Evolutionary conservation across 1,140 invertebrate species (phyloP).

Genomic region (Heliconius congener): DNA sequence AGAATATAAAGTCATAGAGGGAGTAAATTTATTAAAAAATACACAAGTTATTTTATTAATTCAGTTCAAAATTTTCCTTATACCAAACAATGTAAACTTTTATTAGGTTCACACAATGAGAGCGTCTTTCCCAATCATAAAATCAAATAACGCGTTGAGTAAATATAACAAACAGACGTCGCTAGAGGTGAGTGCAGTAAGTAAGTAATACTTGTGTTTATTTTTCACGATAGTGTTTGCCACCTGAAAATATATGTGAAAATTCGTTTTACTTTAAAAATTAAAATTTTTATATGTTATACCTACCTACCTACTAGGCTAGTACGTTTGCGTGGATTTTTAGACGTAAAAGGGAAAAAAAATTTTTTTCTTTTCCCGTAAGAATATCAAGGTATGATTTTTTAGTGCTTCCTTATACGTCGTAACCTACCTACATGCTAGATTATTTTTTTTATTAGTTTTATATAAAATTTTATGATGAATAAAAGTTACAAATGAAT

Average conservation of each 20-base stretch:
- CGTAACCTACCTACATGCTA: no score
- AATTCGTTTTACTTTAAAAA: background rate
- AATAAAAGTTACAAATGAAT: no score
- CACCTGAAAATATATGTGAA: background rate
- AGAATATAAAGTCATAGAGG: no score
- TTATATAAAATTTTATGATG: no score
- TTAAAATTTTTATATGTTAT: background rate
- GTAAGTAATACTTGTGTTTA: background rate
- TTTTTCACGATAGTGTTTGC: slow-evolving; percentile 8
- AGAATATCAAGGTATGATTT: no score
- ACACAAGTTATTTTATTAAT: background rate
- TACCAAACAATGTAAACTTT: background rate
- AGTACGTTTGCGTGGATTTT: no score
- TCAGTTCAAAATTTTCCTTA: background rate
- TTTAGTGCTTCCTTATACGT: no score
- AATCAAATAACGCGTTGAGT: slow-evolving; percentile 1
- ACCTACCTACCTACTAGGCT: no score
- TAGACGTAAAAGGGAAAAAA: no score
- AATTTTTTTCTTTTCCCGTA: no score
- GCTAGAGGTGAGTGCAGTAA: background rate
- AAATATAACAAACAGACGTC: slow-evolving; percentile 3
- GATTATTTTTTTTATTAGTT: no score
- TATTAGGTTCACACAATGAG: background rate
- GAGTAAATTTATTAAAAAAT: no score
- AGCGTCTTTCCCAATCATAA: slow-evolving; percentile 11